Conservation (phyloP, 1,140 invertebrate genomes). For the Potamilus streckersoni region DNA sequence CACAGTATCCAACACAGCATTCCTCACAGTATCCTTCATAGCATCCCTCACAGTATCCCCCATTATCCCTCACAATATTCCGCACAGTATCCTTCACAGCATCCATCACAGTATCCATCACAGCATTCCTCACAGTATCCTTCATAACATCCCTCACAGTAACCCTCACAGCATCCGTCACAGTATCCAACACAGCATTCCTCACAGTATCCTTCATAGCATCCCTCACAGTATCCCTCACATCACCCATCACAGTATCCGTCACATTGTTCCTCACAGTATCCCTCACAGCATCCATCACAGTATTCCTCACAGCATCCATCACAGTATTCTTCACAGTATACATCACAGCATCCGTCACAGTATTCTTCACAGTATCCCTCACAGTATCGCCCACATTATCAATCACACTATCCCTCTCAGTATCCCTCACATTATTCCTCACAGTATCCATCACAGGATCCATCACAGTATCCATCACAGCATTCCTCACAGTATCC, state of each 20-base stretch:
- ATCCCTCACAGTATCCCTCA: neutral
- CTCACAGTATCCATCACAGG: neutral
- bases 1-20: neutral
- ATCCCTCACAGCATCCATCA: neutral
- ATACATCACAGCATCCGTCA: neutral
- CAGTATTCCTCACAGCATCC: neutral
- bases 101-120: neutral
- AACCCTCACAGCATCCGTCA: neutral
- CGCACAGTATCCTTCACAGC: neutral
- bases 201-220: neutral
- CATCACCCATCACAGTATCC: neutral
- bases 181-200: neutral
- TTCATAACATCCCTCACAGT: neutral
- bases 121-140: neutral
- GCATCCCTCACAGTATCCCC: neutral
- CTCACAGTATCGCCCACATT: neutral
- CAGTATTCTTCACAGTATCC: neutral
- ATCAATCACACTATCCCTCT: neutral
- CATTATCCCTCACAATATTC: neutral
- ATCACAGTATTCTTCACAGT: neutral
- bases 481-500: too few species aligned
- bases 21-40: neutral
- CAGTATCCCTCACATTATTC: neutral
- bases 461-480: neutral
- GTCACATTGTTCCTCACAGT: neutral